Evolutionary conservation across 2,113 vertebrate genomes (phyloP).

Genomic region (Apteryx mantelli): DNA sequence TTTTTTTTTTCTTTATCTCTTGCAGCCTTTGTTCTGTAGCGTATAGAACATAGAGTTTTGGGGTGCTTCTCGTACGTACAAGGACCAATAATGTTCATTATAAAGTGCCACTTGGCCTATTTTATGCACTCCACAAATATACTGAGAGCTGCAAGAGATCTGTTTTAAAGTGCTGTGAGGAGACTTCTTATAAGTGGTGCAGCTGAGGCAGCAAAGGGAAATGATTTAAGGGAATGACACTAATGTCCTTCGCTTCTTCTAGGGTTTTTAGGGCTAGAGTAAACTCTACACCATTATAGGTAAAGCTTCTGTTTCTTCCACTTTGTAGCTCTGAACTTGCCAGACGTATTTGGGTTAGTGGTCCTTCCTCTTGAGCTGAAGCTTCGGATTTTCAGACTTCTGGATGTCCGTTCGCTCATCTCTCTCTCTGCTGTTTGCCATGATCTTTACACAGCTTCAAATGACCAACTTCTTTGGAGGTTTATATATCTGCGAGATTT

Average conservation of each 20-base stretch:
- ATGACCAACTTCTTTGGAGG: constrained; percentile 90
- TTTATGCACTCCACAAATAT: not conserved
- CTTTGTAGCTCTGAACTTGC: constrained; percentile 88
- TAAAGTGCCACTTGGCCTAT: not conserved
- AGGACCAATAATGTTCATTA: not conserved
- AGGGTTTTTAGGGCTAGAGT: not conserved
- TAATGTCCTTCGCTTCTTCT: not conserved
- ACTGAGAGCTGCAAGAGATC: not conserved
- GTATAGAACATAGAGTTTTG: not conserved
- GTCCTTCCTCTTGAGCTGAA: constrained; percentile 92
- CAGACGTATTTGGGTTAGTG: constrained; percentile 88
- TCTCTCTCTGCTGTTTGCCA: constrained; percentile 84
- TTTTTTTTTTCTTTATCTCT: not conserved
- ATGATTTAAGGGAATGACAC: not conserved
- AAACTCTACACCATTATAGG: not conserved
- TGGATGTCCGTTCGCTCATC: constrained; percentile 85
- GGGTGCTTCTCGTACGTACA: not conserved
- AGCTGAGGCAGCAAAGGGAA: not conserved
- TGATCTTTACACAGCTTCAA: constrained; percentile 77
- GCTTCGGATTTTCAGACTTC: constrained; percentile 87
- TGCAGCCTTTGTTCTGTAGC: not conserved
- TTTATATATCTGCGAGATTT: constrained; percentile 90
- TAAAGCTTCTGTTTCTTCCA: not conserved
- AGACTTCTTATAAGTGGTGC: not conserved
- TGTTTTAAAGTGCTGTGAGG: not conserved